Conservation (phyloP, 2,888 invertebrate species). For the Ptychoptera albimana region DNA sequence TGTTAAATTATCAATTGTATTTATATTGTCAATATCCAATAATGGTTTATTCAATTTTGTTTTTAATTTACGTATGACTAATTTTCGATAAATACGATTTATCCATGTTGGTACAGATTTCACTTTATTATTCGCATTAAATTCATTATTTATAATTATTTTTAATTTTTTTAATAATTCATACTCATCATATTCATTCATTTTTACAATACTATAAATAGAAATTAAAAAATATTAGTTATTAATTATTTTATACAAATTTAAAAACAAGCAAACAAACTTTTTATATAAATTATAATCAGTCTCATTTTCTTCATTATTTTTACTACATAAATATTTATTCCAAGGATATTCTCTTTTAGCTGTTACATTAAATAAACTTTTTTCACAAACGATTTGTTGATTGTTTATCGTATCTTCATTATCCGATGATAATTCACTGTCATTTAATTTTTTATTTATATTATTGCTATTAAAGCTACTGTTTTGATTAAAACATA, state of each 20-base stretch:
- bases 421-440: conserved; percentile 8
- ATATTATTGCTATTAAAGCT: too few species aligned
- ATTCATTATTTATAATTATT: conserved; percentile 17
- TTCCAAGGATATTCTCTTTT: conserved; percentile 34
- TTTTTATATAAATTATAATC: conserved; percentile 8
- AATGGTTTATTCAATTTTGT: conserved; percentile 36
- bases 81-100: conserved; percentile 38
- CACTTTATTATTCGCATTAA: conserved; percentile 14
- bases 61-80: conserved; percentile 38
- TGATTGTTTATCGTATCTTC: conserved; percentile 13
- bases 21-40: conserved; percentile 36
- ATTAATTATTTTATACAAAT: not conserved
- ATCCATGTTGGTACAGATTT: conserved; percentile 20
- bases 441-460: not conserved
- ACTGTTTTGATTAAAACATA: not conserved
- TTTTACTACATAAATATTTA: conserved; percentile 8
- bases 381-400: conserved; percentile 20
- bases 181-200: conserved; percentile 26
- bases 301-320: conserved; percentile 6
- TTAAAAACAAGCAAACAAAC: not conserved
- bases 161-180: conserved; percentile 20
- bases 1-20: not conserved
- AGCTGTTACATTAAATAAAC: conserved; percentile 25
- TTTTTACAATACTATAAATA: conserved; percentile 15
- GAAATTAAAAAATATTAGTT: not conserved